Base-by-base conservation (phyloP, 2,888 invertebrate genomes). In the Helobdella robusta region DNA sequence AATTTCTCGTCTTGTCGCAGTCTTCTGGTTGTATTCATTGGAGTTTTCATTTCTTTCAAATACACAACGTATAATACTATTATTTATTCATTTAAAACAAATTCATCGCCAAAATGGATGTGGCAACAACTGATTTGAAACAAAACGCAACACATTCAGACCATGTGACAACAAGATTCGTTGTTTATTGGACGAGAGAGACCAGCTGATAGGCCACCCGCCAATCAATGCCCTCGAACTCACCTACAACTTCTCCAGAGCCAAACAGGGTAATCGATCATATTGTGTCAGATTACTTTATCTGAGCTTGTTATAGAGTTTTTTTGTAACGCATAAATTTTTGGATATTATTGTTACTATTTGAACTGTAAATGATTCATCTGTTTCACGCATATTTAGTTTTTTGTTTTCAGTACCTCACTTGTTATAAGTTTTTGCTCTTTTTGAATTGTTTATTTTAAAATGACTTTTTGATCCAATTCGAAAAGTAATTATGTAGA, bases 181-280 rank as follows among this genome's bases (percentile, higher is more conserved):
- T 32, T 88, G 92, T 18, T 80, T 94, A 66, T 66, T 68, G 46
- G 86, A 87, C 11, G 80, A 74, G 0, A 85, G 95, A 58, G 95
- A 97, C 81, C 83, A 89, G 58, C 86, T 95, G 71, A 91, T 91
- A 30, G 87, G 88, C 11, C 85, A 86, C 54, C 83, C 93, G 64
- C 92, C 93, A 81, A 90, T 95, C 73, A 94, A 93, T 80, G 89
- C 91, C 76, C 83, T 94, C 64, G 82, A 89, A 72, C 84, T 95
- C 72, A 87, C 88, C 0, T 98, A 95, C 80, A 86, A 84, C 75
- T 88, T 97, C 77, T 87, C 86, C 74, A 82, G 91, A 68, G 81
- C 85, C 15, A 93, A 93, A 78, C 82, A 18, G 28, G 60, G 60
- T 60, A 3, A 18, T n/a, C 23, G 8, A 15, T 11, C 44, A 40